Base-by-base conservation (phyloP, 2,888 invertebrate genomes). In the Heliothis peltigera region DNA sequence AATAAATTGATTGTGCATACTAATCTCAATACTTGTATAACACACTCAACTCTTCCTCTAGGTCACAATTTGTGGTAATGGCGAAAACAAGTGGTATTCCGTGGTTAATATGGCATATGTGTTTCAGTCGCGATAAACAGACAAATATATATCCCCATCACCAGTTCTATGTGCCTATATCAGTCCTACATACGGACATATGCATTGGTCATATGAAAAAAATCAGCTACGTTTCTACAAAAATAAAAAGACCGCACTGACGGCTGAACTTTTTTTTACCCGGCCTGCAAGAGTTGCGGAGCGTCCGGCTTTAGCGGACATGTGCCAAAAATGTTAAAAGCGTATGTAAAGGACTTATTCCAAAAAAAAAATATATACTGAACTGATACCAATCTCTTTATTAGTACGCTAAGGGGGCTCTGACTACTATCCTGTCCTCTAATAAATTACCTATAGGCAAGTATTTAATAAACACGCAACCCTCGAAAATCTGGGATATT, bases 181-280 rank as follows among this genome's bases (percentile, higher is more conserved):
- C 2, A 8, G 66, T 48, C 22, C 47, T 55, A 47, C 8, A 22
- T 70, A 17, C 42, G 35, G 46, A 42, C 12, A 28, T 32, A 64
- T 19, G 12, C 8, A 25, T 17, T 28, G 18, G 12, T 59, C 43
- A 46, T 44, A 39, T 18, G 12, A 65, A 35, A 58, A 46, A 51
- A 53, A 52, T 18, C 7, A 32, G 51, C 52, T n/a, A 43, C 51
- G 15, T 43, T 22, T 18, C 28, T 72, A 52, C 46, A 18, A 55
- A 59, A 55, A 64, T 57, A 65, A 72, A 59, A 55, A 55, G 28
- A 12, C 47, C 59, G 39, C 42, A 42, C 46, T 71, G 72, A 55
- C 53, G 49, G 32, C n/a, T 32, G 10, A 32, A 28, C 18, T 42
- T 51, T 65, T 68, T 58, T 64, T 19, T 1, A 28, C 44, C 18